Conservation (phyloP, 1,140 invertebrate species). For the Drosophila sucinea region DNA sequence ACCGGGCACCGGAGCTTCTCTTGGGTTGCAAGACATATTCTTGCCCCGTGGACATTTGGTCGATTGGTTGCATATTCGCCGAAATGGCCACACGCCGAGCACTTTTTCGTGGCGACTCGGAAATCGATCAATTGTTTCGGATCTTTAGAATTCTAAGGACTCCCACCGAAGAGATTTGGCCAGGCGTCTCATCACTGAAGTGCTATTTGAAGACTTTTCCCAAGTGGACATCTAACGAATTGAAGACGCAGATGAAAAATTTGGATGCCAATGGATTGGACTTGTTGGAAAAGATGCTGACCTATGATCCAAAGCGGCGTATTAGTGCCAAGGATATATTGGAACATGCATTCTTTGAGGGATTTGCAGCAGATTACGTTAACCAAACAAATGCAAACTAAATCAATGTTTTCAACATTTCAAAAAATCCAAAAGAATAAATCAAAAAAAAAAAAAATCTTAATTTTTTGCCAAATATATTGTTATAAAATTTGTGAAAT, state of each 20-base stretch:
- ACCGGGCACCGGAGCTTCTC: conserved; percentile 98
- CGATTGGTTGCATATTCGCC: conserved; percentile 97
- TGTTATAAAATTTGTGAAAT: too few relatives aligned
- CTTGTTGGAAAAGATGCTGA: conserved; percentile 63
- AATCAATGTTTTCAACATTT: too few relatives aligned
- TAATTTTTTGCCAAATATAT: too few relatives aligned
- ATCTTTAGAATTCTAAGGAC: conserved; percentile 93
- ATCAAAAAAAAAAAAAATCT: too few relatives aligned
- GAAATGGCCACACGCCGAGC: conserved; percentile 96
- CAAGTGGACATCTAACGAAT: conserved; percentile 66
- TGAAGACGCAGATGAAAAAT: conserved; percentile 65
- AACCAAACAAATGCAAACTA: too few relatives aligned
- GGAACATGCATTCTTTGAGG: conserved; percentile 58
- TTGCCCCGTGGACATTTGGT: conserved; percentile 98
- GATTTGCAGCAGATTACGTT: conserved; percentile 20
- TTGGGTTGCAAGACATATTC: conserved; percentile 95
- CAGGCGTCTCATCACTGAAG: conserved; percentile 92
- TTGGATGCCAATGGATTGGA: conserved; percentile 56
- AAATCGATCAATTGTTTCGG: conserved; percentile 97
- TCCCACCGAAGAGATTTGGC: conserved; percentile 95
- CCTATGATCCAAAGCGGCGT: conserved; percentile 66
- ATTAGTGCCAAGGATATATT: conserved; percentile 64
- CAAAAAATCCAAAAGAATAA: too few relatives aligned
- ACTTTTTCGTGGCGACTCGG: conserved; percentile 96
- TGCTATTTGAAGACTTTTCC: conserved; percentile 90